Percentiles rank a stretch among this genome's conserved stretches.
Conservation (phyloP, 2,797 vertebrate genomes). For the Enteromius treurensis region DNA sequence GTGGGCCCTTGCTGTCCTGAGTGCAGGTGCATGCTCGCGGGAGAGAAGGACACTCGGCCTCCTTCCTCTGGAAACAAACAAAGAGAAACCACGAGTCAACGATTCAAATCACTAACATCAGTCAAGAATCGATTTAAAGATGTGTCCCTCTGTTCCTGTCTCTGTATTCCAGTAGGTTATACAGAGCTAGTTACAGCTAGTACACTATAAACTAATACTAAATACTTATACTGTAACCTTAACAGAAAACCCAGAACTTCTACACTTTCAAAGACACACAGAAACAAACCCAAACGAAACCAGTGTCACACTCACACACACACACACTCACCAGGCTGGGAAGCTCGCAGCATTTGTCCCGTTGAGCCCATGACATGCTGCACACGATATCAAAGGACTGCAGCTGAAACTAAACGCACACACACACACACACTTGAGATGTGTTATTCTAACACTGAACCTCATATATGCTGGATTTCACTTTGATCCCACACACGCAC, state of each 20-base stretch:
- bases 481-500: neutral
- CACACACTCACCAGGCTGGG: slow-evolving; percentile 84
- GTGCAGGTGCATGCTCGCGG: slow-evolving; percentile 94
- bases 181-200: no score
- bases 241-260: no score
- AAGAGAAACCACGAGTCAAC: neutral
- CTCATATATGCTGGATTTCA: neutral
- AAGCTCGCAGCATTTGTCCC: slow-evolving; percentile 96
- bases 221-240: no score
- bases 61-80: slow-evolving; percentile 83
- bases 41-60: slow-evolving; percentile 88
- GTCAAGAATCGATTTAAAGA: no score
- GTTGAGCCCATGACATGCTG: slow-evolving; percentile 89
- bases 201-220: no score
- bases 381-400: slow-evolving; percentile 97
- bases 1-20: slow-evolving; percentile 87
- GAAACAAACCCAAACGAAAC: no score
- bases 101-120: no score
- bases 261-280: no score
- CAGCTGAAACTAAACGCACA: slow-evolving; percentile 89
- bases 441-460: neutral
- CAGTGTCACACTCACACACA: neutral
- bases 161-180: no score
- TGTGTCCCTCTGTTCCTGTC: no score
- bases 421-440: slow-evolving; percentile 28